Evolutionary conservation across 1,140 invertebrate species (phyloP).

Genomic region (Nasonia vitripennis): DNA sequence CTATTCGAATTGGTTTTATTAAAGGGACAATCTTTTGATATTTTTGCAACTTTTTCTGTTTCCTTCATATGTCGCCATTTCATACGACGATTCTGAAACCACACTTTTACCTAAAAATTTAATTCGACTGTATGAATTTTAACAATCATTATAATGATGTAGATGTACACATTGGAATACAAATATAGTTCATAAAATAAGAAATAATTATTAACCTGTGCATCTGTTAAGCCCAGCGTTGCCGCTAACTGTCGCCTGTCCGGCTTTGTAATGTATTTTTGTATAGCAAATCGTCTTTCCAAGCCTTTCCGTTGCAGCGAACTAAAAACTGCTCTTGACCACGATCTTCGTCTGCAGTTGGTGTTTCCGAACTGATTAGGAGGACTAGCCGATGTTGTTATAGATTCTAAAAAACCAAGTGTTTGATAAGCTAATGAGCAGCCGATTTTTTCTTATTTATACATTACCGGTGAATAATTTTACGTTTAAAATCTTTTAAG

Average conservation of each 20-base stretch:
- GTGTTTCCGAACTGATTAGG: neutral
- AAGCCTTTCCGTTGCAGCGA: slow-evolving; percentile 93
- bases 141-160: neutral
- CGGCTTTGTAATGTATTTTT: slow-evolving; percentile 96
- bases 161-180: neutral
- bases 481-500: neutral
- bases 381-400: neutral
- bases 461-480: neutral
- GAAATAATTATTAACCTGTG: slow-evolving; percentile 77
- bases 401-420: neutral
- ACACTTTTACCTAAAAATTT: slow-evolving; percentile 87
- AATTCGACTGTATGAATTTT: slow-evolving; percentile 1
- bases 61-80: slow-evolving; percentile 93
- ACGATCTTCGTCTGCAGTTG: slow-evolving; percentile 84
- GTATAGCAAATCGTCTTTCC: slow-evolving; percentile 91
- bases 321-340: slow-evolving; percentile 96
- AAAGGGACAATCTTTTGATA: slow-evolving; percentile 49
- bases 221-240: slow-evolving; percentile 92
- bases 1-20: slow-evolving; percentile 19
- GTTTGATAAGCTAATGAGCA: neutral
- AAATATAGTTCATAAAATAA: neutral
- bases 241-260: slow-evolving; percentile 93
- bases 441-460: neutral
- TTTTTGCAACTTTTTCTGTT: slow-evolving; percentile 66
- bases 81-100: slow-evolving; percentile 96